phyloP scores from a whole-genome alignment of 2,797 vertebrate genomes.

The Danio aesculapii region DNA sequence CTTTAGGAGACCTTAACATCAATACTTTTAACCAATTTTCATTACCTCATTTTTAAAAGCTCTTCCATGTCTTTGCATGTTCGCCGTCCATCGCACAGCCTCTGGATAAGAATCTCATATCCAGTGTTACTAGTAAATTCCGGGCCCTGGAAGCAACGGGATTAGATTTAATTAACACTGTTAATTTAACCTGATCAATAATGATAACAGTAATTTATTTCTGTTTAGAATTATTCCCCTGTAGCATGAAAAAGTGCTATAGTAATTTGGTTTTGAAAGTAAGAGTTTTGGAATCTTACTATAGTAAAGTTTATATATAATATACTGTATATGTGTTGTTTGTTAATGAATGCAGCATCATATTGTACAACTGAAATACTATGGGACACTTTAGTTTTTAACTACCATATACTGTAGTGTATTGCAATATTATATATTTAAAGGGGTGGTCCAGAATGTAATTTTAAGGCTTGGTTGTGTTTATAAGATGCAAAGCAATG shows the following conservation, averaged over 20 bases:
- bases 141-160: conserved; percentile 76
- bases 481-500: too few species aligned
- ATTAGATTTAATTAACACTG: not conserved
- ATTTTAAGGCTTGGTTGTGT: too few species aligned
- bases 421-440: too few species aligned
- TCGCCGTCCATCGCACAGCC: conserved; percentile 88
- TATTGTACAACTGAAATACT: too few species aligned
- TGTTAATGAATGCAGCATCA: too few species aligned
- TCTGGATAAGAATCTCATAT: conserved; percentile 87
- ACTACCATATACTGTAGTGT: too few species aligned
- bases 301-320: too few species aligned
- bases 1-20: not conserved
- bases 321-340: too few species aligned
- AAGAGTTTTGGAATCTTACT: too few species aligned
- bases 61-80: conserved; percentile 97
- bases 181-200: not conserved
- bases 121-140: conserved; percentile 89
- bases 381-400: too few species aligned
- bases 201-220: not conserved
- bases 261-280: too few species aligned
- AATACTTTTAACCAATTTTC: conserved; percentile 11
- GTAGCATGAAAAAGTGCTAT: not conserved
- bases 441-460: too few species aligned
- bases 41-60: conserved; percentile 91
- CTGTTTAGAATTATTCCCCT: not conserved